These are phyloP conservation scores for Drosophila equinoxialis DNA, from an alignment of 1,140 invertebrate species.

Conservation along the genomic window DNA sequence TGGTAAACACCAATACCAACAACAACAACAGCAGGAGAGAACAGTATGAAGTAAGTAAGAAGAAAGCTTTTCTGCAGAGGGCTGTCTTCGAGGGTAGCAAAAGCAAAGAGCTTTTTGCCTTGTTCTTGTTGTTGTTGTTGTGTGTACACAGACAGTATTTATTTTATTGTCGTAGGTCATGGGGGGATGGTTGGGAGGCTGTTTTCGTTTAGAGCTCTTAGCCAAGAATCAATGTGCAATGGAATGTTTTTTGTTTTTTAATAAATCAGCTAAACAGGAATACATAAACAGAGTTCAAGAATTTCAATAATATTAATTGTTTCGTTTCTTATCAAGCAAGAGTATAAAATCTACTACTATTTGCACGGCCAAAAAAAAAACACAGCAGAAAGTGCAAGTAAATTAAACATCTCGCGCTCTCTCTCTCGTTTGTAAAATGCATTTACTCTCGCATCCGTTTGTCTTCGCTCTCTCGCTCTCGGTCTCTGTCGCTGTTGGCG, in stretches of 20 bases:
- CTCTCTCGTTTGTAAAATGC: slow-evolving; percentile 16
- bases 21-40: not conserved
- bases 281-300: too few relatives aligned
- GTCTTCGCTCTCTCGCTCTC: slow-evolving; percentile 19
- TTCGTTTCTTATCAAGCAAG: not conserved
- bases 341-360: slow-evolving; percentile 59
- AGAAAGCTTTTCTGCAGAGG: slow-evolving; percentile 40
- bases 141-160: slow-evolving; percentile 40
- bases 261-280: too few relatives aligned
- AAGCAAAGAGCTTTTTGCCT: not conserved
- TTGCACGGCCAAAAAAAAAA: slow-evolving; percentile 41
- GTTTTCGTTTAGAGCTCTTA: not conserved
- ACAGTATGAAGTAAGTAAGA: not conserved
- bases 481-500: slow-evolving; percentile 11
- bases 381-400: slow-evolving; percentile 76
- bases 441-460: slow-evolving; percentile 22
- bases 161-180: slow-evolving; percentile 62
- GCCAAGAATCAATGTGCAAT: too few relatives aligned
- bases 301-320: not conserved
- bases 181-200: slow-evolving; percentile 13
- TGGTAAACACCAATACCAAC: not conserved
- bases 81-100: slow-evolving; percentile 38
- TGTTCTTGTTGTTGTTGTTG: not conserved
- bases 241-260: too few relatives aligned
- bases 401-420: slow-evolving; percentile 15